A percentile compares a stretch with the other conserved stretches of the same genome.
Conservation (phyloP, 2,888 invertebrate genomes). For the Coenonympha arcania region DNA sequence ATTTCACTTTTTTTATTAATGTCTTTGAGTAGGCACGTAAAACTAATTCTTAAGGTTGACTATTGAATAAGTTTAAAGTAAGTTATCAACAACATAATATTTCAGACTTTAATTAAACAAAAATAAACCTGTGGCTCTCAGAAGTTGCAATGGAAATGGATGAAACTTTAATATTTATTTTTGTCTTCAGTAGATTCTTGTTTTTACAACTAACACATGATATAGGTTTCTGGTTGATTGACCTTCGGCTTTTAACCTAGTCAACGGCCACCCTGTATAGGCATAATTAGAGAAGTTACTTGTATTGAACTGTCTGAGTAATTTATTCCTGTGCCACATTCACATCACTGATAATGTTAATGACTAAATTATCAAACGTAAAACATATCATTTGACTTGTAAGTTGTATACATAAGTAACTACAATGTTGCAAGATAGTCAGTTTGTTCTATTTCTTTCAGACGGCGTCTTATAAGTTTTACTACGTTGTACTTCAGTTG, state of each 20-base stretch:
- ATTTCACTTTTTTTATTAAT: neutral
- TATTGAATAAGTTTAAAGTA: too few relatives aligned
- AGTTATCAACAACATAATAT: too few relatives aligned
- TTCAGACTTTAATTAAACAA: too few relatives aligned
- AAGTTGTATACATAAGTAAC: neutral
- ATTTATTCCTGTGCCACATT: neutral
- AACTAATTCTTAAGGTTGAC: too few relatives aligned
- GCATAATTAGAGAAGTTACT: neutral
- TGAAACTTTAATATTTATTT: too few relatives aligned
- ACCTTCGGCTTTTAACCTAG: neutral
- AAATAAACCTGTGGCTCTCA: too few relatives aligned
- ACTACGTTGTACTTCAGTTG: neutral
- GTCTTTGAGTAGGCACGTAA: too few relatives aligned
- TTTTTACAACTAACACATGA: too few relatives aligned
- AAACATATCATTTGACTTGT: neutral
- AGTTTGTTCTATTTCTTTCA: neutral
- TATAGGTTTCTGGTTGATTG: neutral
- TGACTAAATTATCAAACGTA: neutral
- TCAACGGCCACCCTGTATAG: neutral
- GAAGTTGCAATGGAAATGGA: too few relatives aligned
- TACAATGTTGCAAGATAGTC: neutral
- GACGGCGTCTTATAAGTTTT: neutral
- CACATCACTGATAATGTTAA: neutral
- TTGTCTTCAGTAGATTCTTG: too few relatives aligned
- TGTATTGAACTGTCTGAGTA: neutral